phyloP scores from a whole-genome alignment of 2,113 vertebrate genomes.

The Bubo bubo region DNA sequence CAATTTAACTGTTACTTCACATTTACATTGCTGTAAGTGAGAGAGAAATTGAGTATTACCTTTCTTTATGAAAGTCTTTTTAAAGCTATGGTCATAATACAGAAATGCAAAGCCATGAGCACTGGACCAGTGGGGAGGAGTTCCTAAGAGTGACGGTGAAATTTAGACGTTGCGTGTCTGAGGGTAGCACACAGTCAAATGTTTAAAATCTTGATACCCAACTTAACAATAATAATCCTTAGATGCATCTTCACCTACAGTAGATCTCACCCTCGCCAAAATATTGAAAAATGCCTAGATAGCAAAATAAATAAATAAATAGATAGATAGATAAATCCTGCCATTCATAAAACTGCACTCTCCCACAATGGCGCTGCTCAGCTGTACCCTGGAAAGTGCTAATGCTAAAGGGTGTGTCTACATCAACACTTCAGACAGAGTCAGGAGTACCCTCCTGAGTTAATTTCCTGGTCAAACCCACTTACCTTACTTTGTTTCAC shows the following conservation, averaged over 20 bases:
- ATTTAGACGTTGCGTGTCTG: background rate
- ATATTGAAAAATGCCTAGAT: background rate
- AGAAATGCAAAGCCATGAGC: background rate
- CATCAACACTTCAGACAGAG: background rate
- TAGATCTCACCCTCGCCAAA: background rate
- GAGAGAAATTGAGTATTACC: background rate
- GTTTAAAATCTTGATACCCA: background rate
- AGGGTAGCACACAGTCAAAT: background rate
- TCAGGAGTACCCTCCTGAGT: background rate
- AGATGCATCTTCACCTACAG: background rate
- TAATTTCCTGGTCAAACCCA: background rate
- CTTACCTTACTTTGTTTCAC: background rate
- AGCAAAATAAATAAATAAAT: background rate
- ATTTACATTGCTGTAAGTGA: background rate
- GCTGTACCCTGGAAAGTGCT: background rate
- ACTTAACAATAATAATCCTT: background rate
- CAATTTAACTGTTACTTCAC: background rate
- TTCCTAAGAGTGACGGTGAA: background rate
- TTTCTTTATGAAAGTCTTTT: background rate
- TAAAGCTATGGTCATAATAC: background rate
- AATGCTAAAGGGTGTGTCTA: background rate
- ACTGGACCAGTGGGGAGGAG: rapidly evolving
- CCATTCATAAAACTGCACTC: background rate
- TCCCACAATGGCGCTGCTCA: background rate
- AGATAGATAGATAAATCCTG: background rate